Conservation (phyloP, 2,113 vertebrate genomes). For the Chauna torquata region DNA sequence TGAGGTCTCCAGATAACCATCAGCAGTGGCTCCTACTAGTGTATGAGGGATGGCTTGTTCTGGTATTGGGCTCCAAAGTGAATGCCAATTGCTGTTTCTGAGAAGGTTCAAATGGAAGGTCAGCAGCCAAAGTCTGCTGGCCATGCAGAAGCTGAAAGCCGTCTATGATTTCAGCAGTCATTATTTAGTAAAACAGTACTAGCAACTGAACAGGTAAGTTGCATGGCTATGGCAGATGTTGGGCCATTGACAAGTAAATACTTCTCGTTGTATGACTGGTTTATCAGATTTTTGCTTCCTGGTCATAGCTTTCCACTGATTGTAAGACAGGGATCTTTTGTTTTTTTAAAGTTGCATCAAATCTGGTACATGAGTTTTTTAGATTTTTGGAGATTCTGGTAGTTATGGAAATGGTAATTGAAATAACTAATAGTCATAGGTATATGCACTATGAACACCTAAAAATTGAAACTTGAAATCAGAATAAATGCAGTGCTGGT, state of each 20-base stretch:
- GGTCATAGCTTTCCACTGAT: too few relatives aligned
- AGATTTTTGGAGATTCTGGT: not conserved
- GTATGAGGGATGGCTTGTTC: too few relatives aligned
- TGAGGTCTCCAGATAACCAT: not conserved
- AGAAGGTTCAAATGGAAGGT: not conserved
- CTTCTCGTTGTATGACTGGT: not conserved
- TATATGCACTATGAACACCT: not conserved
- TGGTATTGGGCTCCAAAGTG: not conserved
- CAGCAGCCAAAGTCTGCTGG: too few relatives aligned
- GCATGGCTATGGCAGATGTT: not conserved
- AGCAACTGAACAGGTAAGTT: not conserved
- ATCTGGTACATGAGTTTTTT: not conserved
- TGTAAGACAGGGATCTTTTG: not conserved
- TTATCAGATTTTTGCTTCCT: not conserved
- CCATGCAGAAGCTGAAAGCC: too few relatives aligned
- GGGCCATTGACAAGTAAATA: not conserved
- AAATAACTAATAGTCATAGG: not conserved
- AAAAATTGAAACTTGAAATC: not conserved
- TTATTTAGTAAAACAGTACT: not conserved
- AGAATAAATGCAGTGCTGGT: not conserved
- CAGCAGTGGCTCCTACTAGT: not conserved
- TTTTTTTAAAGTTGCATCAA: not conserved
- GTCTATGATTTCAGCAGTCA: not conserved
- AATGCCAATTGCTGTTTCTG: too few relatives aligned
- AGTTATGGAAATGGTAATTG: not conserved